Percentiles rank a stretch among this genome's conserved stretches.
phyloP scores from a whole-genome alignment of 64 coral and sea anemone genomes.

The Stichodactyla helianthus region DNA sequence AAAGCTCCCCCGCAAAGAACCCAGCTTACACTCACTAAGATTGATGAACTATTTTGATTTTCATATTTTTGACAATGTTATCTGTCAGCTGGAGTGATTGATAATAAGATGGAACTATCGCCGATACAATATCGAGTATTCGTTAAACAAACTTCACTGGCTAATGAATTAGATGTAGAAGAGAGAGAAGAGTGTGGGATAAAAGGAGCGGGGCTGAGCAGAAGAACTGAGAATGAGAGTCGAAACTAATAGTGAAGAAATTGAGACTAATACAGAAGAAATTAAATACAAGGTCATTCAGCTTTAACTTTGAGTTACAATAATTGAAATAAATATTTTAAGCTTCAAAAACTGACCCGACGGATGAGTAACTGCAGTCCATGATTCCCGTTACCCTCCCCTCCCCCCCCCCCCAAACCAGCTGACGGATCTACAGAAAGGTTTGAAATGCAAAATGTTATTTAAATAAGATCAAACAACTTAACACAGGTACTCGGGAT shows the following conservation, averaged over 20 bases:
- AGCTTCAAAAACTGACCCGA: too few species aligned
- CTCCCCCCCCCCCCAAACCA: neutral
- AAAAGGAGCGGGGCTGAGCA: too few species aligned
- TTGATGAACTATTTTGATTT: neutral
- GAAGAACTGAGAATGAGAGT: too few species aligned
- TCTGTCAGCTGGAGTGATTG: neutral
- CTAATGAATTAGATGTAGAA: neutral
- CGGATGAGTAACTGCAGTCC: too few species aligned
- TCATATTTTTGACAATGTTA: neutral
- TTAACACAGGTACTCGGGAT: neutral
- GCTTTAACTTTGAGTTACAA: too few species aligned
- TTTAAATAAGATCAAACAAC: neutral
- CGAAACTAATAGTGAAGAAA: too few species aligned
- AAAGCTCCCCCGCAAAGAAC: neutral
- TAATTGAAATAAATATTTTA: too few species aligned
- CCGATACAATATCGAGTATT: neutral
- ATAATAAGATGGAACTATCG: neutral
- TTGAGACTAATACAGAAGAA: too few species aligned
- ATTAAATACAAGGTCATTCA: too few species aligned
- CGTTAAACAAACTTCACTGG: too few species aligned
- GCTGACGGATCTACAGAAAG: neutral
- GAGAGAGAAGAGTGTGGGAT: neutral
- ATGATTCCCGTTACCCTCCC: neutral
- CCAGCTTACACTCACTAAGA: neutral
- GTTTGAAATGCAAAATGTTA: neutral